Percentiles rank a stretch among this genome's conserved stretches.
Conservation (phyloP, 1,140 invertebrate species). For the Riptortus pedestris region DNA sequence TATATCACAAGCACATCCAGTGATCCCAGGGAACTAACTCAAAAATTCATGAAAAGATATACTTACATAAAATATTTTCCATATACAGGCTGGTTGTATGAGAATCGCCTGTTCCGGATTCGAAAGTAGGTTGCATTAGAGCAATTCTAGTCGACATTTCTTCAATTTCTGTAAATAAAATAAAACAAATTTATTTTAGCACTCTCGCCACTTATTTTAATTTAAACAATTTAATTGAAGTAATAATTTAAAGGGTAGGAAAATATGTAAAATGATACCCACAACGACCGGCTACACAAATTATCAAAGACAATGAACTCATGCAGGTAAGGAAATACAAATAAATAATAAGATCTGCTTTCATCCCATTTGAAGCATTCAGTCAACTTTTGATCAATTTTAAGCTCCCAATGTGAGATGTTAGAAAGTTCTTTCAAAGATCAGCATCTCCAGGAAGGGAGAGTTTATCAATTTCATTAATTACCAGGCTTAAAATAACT, state of each 20-base stretch:
- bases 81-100: background rate
- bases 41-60: too few relatives aligned
- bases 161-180: constrained; percentile 26
- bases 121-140: constrained; percentile 22
- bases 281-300: too few relatives aligned
- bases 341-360: background rate
- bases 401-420: too few relatives aligned
- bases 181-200: background rate
- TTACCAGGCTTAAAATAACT: too few relatives aligned
- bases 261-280: background rate
- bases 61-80: constrained; percentile 1
- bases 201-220: background rate
- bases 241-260: too few relatives aligned
- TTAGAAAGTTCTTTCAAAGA: too few relatives aligned
- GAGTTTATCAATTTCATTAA: too few relatives aligned
- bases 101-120: background rate
- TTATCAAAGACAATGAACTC: background rate
- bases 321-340: background rate
- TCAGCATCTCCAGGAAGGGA: too few relatives aligned
- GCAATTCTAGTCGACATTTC: constrained; percentile 27
- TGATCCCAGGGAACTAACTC: too few relatives aligned
- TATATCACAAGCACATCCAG: too few relatives aligned
- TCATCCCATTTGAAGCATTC: background rate
- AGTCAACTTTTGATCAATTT: too few relatives aligned
- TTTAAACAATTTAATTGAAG: background rate